Conservation (phyloP, 2,113 vertebrate species). For the Pantherophis guttatus region DNA sequence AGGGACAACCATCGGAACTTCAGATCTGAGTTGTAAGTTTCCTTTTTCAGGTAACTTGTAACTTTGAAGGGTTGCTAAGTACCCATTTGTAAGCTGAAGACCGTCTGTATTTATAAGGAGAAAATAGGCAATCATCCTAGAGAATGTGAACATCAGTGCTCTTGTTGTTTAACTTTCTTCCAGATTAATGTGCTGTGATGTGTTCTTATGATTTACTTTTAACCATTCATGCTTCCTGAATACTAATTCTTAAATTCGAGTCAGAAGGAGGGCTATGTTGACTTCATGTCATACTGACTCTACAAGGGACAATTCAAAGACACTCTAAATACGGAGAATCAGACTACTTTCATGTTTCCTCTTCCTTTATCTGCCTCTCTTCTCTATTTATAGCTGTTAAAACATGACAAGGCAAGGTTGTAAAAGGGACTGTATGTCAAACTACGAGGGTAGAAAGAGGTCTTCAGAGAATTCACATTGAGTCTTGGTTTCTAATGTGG, state of each 20-base stretch:
- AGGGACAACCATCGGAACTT: not conserved
- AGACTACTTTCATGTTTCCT: not conserved
- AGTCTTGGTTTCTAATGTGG: not conserved
- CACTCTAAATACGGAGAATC: not conserved
- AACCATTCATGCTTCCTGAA: no score
- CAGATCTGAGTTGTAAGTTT: not conserved
- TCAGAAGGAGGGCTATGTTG: not conserved
- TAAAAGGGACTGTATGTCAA: not conserved
- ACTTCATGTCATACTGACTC: not conserved
- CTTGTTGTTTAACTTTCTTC: not conserved
- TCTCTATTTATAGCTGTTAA: not conserved
- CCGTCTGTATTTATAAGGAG: not conserved
- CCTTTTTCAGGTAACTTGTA: not conserved
- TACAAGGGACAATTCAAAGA: not conserved
- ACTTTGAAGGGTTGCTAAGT: not conserved
- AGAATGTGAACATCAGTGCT: not conserved
- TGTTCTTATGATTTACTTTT: not conserved
- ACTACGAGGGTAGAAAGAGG: not conserved
- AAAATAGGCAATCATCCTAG: constrained; percentile 2
- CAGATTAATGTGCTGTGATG: not conserved
- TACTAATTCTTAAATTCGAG: not conserved
- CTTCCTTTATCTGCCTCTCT: not conserved
- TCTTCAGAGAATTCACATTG: not conserved
- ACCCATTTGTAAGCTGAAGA: not conserved
- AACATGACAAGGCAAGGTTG: not conserved